Evolutionary conservation across 2,888 invertebrate genomes (phyloP), one percentile per base, ranked within the genome.

Genomic region (Agrochola circellaris): DNA sequence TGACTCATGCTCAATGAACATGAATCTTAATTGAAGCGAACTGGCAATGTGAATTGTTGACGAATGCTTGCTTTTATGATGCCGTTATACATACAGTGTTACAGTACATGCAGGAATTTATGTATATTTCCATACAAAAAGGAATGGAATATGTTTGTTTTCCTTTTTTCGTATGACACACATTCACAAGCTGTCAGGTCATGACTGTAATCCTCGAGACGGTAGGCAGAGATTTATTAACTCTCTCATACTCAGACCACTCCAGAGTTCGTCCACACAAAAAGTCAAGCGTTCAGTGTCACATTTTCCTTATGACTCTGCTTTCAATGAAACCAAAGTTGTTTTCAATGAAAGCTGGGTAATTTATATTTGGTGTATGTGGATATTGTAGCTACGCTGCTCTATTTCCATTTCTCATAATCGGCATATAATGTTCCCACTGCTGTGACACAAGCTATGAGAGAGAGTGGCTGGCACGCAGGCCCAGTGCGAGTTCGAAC

Each of bases 1-100:
- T 95, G 95, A 95, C 93, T 95, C 96, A 95, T 85, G 88, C 92
- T 95, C 95, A 95, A 95, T 95, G 95, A 94, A 94, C 93, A 95
- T 94, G 93, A 92, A 93, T 93, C 93, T 93, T 94, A 95, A 96
- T 96, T 95, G 95, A 94, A 93, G 89, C 90, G 91, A 92, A 92
- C 91, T 91, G 89, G 87, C 89, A 91, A 91, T 90, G 88, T 88
- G 89, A 89, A 92, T 91, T 90, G 90, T 89, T 92, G 90, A 91
- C 88, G 85, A 90, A 89, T 88, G 85, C 84, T 79, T 76, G 78
- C 77, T 79, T 86, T 88, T 84, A 79, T 89, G 81, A 60, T 86
- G 67, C 83, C 82, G 86, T 82, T 87, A 84, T 74, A 82, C 80
- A 77, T 75, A 73, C 81, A 77, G 34, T 64, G 42, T 30, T 54